phyloP scores from a whole-genome alignment of 2,113 vertebrate species.

The Formicarius rufipectus region DNA sequence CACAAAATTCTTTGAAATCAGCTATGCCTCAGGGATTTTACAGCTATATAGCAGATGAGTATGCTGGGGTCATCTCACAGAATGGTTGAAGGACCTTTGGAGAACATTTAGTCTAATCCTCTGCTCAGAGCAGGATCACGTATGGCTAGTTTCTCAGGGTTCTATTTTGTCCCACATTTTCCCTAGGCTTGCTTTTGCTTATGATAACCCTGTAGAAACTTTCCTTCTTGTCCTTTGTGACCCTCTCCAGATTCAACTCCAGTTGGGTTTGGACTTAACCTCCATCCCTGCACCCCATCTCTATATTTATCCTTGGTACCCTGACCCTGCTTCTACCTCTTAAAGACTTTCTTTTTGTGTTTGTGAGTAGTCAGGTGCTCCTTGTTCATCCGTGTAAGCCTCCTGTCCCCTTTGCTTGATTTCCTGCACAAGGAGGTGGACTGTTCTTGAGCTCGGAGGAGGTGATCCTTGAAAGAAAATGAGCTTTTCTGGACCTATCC shows the following conservation, averaged over 20 bases:
- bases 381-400: background rate
- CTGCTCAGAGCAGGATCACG: background rate
- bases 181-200: background rate
- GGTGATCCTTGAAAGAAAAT: background rate
- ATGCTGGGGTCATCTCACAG: background rate
- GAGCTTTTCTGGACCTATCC: background rate
- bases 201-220: background rate
- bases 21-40: background rate
- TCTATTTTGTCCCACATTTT: background rate
- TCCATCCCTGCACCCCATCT: background rate
- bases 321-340: background rate
- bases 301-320: background rate
- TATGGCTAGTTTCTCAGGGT: background rate
- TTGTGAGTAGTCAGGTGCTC: background rate
- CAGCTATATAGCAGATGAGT: background rate
- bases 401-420: background rate
- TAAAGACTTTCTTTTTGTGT: background rate
- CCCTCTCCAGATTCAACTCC: background rate
- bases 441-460: background rate
- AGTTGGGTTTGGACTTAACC: background rate
- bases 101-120: background rate
- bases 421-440: background rate
- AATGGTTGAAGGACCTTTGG: background rate
- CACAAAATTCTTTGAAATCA: background rate
- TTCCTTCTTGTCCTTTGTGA: background rate